Evolutionary conservation across 2,888 invertebrate genomes (phyloP).

Genomic region (Hymenopus coronatus): DNA sequence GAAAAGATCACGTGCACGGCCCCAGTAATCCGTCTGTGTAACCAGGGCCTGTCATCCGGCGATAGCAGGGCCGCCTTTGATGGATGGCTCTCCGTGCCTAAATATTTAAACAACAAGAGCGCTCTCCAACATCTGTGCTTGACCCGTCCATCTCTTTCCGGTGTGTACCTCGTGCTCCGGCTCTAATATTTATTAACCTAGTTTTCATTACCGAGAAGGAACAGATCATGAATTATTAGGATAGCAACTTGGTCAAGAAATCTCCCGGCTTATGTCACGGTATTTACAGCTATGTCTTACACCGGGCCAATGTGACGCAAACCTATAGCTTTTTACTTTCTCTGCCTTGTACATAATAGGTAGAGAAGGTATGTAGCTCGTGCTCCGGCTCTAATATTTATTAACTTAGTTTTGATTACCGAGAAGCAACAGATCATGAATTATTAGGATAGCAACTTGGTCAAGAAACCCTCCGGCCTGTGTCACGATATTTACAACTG

Average conservation of each 20-base stretch:
- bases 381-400: background rate
- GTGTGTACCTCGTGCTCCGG: too few species aligned
- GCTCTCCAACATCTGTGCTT: background rate
- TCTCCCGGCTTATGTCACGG: too few species aligned
- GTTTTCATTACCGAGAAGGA: background rate
- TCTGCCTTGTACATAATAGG: too few species aligned
- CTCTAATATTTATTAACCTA: background rate
- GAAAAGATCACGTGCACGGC: background rate
- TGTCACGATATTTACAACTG: too few species aligned
- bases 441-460: background rate
- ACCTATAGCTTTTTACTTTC: too few species aligned
- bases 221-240: background rate
- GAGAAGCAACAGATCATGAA: background rate
- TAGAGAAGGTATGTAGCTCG: too few species aligned
- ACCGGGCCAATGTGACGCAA: too few species aligned
- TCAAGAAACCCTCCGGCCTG: too few species aligned
- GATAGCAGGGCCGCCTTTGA: background rate
- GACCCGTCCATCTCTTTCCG: background rate
- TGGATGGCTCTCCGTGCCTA: background rate
- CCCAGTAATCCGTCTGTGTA: background rate
- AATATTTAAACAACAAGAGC: background rate
- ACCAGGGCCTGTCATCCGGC: background rate
- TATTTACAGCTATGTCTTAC: too few species aligned
- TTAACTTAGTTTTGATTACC: background rate
- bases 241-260: background rate